These are phyloP conservation scores for Austrofundulus limnaeus DNA, from an alignment of 2,113 vertebrate species.

Conservation along the genomic window DNA sequence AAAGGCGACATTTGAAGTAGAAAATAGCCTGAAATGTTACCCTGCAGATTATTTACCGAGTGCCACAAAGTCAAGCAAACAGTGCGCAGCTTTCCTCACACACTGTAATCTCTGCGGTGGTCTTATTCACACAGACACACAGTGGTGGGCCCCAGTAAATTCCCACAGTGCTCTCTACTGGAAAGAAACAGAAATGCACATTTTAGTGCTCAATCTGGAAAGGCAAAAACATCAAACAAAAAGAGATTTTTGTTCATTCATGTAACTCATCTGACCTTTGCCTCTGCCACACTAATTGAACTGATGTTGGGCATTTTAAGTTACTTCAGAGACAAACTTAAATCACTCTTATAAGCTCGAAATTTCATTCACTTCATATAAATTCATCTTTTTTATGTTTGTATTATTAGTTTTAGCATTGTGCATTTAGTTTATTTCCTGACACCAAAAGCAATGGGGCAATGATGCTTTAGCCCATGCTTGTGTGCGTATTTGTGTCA, in stretches of 20 bases:
- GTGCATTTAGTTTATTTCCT: too few species aligned
- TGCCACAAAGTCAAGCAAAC: constrained; percentile 65
- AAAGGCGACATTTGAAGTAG: constrained; percentile 17
- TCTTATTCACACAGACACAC: constrained; percentile 29
- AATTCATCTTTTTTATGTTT: too few species aligned
- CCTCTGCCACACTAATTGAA: constrained; percentile 5
- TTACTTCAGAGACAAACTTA: background rate
- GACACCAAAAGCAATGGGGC: too few species aligned
- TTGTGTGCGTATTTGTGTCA: too few species aligned
- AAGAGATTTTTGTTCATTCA: constrained; percentile 21
- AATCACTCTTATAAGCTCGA: background rate
- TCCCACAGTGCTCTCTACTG: constrained; percentile 78
- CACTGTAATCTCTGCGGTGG: constrained; percentile 52
- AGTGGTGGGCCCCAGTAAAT: constrained; percentile 36
- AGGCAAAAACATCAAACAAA: too few species aligned
- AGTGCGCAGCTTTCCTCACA: constrained; percentile 67
- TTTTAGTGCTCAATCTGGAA: constrained; percentile 2
- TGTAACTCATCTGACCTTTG: background rate
- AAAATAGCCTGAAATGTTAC: constrained; percentile 29
- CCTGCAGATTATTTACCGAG: constrained; percentile 63
- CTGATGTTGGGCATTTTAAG: background rate
- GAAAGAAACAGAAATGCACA: constrained; percentile 20
- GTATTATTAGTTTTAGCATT: background rate
- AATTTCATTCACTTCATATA: background rate
- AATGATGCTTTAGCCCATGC: too few species aligned